phyloP scores from a whole-genome alignment of 1,140 invertebrate species.

The Trichonephila clavata region DNA sequence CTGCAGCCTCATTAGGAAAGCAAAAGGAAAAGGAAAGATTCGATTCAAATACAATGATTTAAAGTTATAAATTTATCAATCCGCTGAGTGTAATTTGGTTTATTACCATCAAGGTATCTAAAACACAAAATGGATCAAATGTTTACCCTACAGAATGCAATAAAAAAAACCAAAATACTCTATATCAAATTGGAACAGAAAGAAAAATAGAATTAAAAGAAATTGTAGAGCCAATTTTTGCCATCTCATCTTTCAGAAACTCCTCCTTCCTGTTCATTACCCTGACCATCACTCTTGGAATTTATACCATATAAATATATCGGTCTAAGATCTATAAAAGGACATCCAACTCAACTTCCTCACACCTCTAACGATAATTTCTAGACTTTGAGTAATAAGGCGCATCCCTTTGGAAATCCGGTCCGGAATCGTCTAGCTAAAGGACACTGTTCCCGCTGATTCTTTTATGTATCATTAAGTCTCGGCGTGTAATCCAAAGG shows the following conservation, averaged over 20 bases:
- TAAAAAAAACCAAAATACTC: too few relatives aligned
- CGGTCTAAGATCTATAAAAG: background rate
- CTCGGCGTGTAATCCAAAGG: conserved; percentile 23
- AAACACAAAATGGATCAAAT: too few relatives aligned
- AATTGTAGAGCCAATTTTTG: too few relatives aligned
- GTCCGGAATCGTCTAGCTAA: background rate
- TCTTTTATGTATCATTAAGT: conserved; percentile 73
- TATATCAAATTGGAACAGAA: too few relatives aligned
- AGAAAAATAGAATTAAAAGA: too few relatives aligned
- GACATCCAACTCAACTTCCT: conserved; percentile 19
- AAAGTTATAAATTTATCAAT: too few relatives aligned
- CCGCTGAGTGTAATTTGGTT: too few relatives aligned
- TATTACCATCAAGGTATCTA: too few relatives aligned
- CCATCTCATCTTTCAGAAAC: background rate
- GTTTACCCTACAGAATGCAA: too few relatives aligned
- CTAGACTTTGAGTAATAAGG: conserved; percentile 68
- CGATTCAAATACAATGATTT: too few relatives aligned
- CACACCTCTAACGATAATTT: conserved; percentile 64
- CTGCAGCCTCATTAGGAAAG: too few relatives aligned
- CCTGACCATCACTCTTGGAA: background rate
- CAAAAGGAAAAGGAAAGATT: too few relatives aligned
- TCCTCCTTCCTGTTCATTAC: conserved; percentile 44
- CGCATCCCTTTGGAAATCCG: conserved; percentile 66
- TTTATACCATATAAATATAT: background rate
- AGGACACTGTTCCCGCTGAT: conserved; percentile 45